Evolutionary conservation across 1,140 invertebrate genomes (phyloP).

Genomic region (Neuroterus valhalla): DNA sequence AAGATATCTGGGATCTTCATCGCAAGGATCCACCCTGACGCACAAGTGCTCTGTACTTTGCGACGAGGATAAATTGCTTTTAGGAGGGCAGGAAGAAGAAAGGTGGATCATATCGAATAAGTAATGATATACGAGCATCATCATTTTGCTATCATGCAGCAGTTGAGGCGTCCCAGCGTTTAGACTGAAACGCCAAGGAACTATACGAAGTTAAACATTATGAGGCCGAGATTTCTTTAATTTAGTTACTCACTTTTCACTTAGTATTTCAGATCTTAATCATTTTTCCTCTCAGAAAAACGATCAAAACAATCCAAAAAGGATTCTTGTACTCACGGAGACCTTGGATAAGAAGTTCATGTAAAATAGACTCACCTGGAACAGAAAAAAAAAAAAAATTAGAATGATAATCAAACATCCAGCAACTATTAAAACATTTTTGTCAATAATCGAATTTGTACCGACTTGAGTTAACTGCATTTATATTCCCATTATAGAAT

Average conservation of each 20-base stretch:
- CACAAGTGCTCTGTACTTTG: slow-evolving; percentile 30
- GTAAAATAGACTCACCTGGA: slow-evolving; percentile 2
- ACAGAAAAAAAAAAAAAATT: background rate
- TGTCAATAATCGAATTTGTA: background rate
- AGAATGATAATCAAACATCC: background rate
- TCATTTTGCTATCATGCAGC: slow-evolving; percentile 22
- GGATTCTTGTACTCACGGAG: too few species aligned
- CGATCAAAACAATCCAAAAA: too few species aligned
- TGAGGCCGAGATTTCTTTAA: background rate
- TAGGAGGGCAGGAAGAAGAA: slow-evolving; percentile 17
- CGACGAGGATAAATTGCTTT: slow-evolving; percentile 34
- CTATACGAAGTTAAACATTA: background rate
- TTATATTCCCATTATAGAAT: too few species aligned
- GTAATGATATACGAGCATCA: slow-evolving; percentile 24
- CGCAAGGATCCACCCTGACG: slow-evolving; percentile 13
- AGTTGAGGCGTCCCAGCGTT: slow-evolving; percentile 7
- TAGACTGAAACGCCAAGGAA: background rate
- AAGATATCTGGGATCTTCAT: slow-evolving; percentile 18
- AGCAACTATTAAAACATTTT: background rate
- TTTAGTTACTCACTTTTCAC: background rate
- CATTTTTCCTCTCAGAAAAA: background rate
- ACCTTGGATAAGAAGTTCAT: background rate
- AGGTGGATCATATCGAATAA: slow-evolving; percentile 29
- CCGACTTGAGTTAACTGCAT: too few species aligned
- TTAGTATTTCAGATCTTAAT: slow-evolving; percentile 18